phyloP scores from a whole-genome alignment of 2,888 invertebrate genomes.

The Lepidocyrtinus sp. region DNA sequence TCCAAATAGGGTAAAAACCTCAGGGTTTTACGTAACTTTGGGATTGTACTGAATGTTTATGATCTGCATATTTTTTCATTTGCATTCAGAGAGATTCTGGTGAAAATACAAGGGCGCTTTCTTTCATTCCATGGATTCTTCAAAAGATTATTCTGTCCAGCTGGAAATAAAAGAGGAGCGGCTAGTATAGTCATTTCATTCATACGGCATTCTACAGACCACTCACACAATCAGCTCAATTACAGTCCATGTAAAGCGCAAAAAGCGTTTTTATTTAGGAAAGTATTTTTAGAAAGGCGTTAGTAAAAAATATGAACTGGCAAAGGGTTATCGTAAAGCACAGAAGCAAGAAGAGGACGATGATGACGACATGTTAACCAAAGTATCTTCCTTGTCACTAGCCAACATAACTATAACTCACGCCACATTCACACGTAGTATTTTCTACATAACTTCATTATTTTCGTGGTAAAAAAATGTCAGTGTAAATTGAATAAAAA shows the following conservation, averaged over 20 bases:
- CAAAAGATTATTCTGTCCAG: background rate
- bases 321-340: constrained; percentile 29
- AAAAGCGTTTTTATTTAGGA: constrained; percentile 16
- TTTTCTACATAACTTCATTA: constrained; percentile 41
- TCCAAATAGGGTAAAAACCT: background rate
- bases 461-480: background rate
- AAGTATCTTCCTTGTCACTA: constrained; percentile 38
- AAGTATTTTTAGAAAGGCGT: background rate
- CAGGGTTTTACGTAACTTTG: background rate
- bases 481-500: constrained; percentile 18
- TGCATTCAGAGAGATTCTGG: too few relatives aligned
- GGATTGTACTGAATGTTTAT: background rate
- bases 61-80: background rate
- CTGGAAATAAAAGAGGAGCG: background rate
- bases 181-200: background rate
- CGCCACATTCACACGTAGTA: constrained; percentile 29
- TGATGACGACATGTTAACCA: constrained; percentile 21
- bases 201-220: too few relatives aligned
- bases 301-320: background rate
- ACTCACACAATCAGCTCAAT: background rate
- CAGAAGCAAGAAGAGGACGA: constrained; percentile 11
- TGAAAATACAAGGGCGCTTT: background rate
- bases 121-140: too few relatives aligned
- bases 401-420: constrained; percentile 31
- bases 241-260: background rate